Evolutionary conservation across 1,140 invertebrate species (phyloP), one percentile per base, ranked within the genome.

Genomic region (Drosophila simulans): DNA sequence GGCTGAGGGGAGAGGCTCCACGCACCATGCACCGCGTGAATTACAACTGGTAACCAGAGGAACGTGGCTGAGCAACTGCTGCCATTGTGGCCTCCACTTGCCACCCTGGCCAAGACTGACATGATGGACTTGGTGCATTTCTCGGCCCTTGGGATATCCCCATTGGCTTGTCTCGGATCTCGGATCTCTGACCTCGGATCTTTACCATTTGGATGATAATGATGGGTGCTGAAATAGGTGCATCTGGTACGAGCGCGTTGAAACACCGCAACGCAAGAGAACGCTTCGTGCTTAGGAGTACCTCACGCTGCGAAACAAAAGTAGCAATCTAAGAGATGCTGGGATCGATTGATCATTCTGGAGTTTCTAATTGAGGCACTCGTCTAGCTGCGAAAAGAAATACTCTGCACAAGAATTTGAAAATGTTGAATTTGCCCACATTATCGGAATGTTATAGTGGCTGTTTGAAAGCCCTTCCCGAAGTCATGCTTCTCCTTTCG

Each of bases 11-110:
- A 4, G 12, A 27, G 52, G 56, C 22, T 8, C 40, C 40, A 27
- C 48, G 56, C 22, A 17, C 40, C 40, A 42, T 64, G 78, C 66
- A 73, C 45, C 54, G 54, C 77, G 78, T 86, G 83, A 86, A 75
- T 86, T 88, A 81, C 82, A 83, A 78, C 63, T 46, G 34, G 63
- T 42, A 79, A 55, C 65, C 58, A 39, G 53, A 52, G 42, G 51
- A 69, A 65, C 79, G 31, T 31, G 79, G 75, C 45, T 86, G 83
- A 88, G 79, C 79, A 74, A 88, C 71, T 86, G 79, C 83, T 86
- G 83, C 84, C 82, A 85, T 80, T 73, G 65, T 69, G 77, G 77
- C 82, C 64, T 45, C 59, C 83, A 88, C 83, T 77, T 78, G 64
- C 56, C 49, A 55, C 46, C 42, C 27, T 20, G 63, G 63, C 17